These are phyloP conservation scores for Leptoteleia sp. DNA, from an alignment of 1,140 invertebrate species.

Conservation along the genomic window DNA sequence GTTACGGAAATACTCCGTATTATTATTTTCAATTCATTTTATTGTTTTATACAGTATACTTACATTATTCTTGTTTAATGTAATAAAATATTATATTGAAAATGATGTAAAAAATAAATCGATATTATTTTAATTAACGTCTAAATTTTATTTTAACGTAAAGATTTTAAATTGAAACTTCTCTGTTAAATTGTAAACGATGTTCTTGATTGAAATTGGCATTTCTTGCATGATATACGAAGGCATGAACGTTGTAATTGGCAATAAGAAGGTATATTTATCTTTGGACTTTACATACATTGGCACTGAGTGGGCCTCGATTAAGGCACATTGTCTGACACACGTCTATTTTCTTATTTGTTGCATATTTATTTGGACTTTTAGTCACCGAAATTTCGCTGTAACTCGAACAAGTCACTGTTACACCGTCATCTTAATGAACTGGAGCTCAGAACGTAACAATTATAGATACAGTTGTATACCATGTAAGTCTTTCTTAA, in stretches of 20 bases:
- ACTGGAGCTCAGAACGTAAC: slow-evolving; percentile 81
- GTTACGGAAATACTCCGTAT: slow-evolving; percentile 17
- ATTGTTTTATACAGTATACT: too few relatives aligned
- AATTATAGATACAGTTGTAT: slow-evolving; percentile 78
- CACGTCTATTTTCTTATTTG: slow-evolving; percentile 79
- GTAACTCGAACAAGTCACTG: slow-evolving; percentile 82
- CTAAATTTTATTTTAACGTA: neutral
- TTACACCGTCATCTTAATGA: slow-evolving; percentile 81
- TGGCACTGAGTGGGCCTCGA: slow-evolving; percentile 31
- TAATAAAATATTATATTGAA: too few relatives aligned
- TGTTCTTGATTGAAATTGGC: slow-evolving; percentile 11
- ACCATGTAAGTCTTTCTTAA: slow-evolving; percentile 79
- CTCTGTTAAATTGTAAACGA: neutral
- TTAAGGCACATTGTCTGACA: slow-evolving; percentile 58
- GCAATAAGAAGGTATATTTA: slow-evolving; percentile 20
- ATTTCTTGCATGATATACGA: slow-evolving; percentile 38
- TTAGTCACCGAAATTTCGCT: slow-evolving; percentile 81
- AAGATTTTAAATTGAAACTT: too few relatives aligned
- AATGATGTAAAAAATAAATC: neutral
- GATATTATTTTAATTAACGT: too few relatives aligned
- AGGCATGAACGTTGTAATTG: slow-evolving; percentile 50
- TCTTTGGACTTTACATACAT: slow-evolving; percentile 23
- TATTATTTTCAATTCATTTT: too few relatives aligned
- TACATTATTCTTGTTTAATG: too few relatives aligned
- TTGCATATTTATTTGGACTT: slow-evolving; percentile 82